Base-by-base conservation (phyloP, 2,888 invertebrate species). In the Phaedon cochleariae region DNA sequence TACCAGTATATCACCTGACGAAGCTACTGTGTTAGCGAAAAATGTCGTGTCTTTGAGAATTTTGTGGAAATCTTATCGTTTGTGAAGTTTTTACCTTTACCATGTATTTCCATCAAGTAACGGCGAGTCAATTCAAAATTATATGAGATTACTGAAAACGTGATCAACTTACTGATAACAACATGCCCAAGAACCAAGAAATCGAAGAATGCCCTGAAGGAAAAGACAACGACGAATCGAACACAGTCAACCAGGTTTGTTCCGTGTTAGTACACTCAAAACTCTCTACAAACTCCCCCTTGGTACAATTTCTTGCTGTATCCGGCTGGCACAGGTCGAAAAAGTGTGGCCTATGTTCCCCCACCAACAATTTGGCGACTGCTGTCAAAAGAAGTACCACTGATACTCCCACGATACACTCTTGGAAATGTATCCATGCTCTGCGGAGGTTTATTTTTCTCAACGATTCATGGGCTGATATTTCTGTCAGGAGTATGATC, bases 151-250 rank as follows among this genome's bases (percentile, higher is more conserved):
- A n/a, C n/a, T n/a, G n/a, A n/a, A n/a, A n/a, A n/a, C n/a, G n/a
- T n/a, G n/a, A 7, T 31, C 0, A 45, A 58, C 87, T 87, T 76
- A 90, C 89, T 77, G 88, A 79, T 85, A 76, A 88, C 79, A 90
- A 93, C 29, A 91, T 79, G 7, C 90, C 88, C 45, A 88, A 86
- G 80, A 89, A 92, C 51, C 90, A 83, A 0, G 91, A 87, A 1
- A 91, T 81, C 0, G 92, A 89, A 0, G 93, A 87, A 81, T 94
- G 94, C 10, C 92, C 93, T 0, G 93, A 93, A 0, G 93, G 93
- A 79, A 93, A 90, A 77, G 88, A 93, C 85, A 85, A 90, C 76
- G 85, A 89, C 79, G 76, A 86, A 81, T 93, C 93, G 51, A 86
- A 86, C 61, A 90, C 83, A 55, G 87, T 84, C 77, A 88, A 89